Evolutionary conservation across 1,140 invertebrate genomes (phyloP).

Genomic region (Physella acuta): DNA sequence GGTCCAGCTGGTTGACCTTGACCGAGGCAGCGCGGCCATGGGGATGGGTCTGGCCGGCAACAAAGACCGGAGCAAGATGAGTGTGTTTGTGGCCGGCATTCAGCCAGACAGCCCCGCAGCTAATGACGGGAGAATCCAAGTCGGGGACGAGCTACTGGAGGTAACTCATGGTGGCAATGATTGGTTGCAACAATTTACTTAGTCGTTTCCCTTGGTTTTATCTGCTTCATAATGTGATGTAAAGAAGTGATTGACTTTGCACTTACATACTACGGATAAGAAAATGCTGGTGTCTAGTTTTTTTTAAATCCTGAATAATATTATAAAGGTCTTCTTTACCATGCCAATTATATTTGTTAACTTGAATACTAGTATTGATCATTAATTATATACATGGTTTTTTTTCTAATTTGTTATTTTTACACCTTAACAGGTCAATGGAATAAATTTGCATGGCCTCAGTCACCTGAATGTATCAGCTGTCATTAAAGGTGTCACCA

Average conservation of each 20-base stretch:
- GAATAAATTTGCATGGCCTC: slow-evolving; percentile 86
- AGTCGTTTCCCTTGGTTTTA: no score
- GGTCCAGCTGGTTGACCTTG: slow-evolving; percentile 72
- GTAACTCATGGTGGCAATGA: slow-evolving; percentile 66
- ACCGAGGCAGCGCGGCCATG: slow-evolving; percentile 65
- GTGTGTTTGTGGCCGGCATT: slow-evolving; percentile 92
- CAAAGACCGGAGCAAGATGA: slow-evolving; percentile 90
- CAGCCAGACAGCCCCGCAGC: slow-evolving; percentile 82
- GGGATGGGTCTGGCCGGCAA: slow-evolving; percentile 93
- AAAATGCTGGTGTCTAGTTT: no score
- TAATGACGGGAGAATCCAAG: slow-evolving; percentile 74
- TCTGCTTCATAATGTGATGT: no score
- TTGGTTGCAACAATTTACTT: no score
- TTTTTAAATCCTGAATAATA: no score
- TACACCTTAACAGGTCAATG: slow-evolving; percentile 77
- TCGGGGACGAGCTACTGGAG: slow-evolving; percentile 95
- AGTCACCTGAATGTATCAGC: slow-evolving; percentile 95
- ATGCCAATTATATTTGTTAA: no score
- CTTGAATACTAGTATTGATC: no score
- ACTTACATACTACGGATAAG: no score
- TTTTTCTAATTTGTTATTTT: no score
- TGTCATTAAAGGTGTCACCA: slow-evolving; percentile 86
- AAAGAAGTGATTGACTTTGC: no score
- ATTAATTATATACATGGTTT: no score
- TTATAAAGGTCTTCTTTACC: no score